Percentiles rank a stretch among this genome's conserved stretches.
These are phyloP conservation scores for Ostrea denselamellosa DNA, from an alignment of 1,140 invertebrate genomes.

Conservation along the genomic window DNA sequence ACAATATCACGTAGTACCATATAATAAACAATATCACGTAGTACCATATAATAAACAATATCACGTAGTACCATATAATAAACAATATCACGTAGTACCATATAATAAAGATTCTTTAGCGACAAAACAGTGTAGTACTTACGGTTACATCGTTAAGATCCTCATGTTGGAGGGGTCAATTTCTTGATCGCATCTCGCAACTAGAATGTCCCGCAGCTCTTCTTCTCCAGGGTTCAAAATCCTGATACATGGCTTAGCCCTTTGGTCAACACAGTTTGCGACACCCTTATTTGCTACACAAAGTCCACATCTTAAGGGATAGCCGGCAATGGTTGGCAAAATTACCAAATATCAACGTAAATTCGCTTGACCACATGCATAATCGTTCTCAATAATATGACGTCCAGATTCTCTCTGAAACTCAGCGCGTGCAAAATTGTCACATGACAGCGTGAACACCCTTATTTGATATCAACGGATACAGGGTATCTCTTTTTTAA, in stretches of 20 bases:
- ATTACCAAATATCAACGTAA: too few relatives aligned
- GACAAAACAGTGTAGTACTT: constrained; percentile 26
- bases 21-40: too few relatives aligned
- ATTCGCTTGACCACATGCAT: constrained; percentile 11
- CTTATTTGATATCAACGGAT: constrained; percentile 25
- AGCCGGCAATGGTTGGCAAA: constrained; percentile 13
- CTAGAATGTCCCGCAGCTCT: not conserved
- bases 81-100: too few relatives aligned
- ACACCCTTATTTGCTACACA: constrained; percentile 17
- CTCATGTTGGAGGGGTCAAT: not conserved
- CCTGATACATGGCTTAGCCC: not conserved
- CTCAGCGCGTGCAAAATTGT: too few relatives aligned
- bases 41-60: too few relatives aligned
- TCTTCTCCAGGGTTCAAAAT: not conserved
- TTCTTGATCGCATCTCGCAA: constrained; percentile 21
- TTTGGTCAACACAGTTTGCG: not conserved
- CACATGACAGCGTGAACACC: constrained; percentile 10
- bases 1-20: too few relatives aligned
- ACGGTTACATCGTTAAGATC: constrained; percentile 5
- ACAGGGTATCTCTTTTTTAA: constrained; percentile 24
- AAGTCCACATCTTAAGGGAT: constrained; percentile 1
- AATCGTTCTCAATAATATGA: not conserved
- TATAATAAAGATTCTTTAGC: not conserved
- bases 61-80: too few relatives aligned
- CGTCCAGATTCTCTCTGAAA: not conserved